Evolutionary conservation across 2,113 vertebrate species (phyloP).

Genomic region (Cyprinus carpio): DNA sequence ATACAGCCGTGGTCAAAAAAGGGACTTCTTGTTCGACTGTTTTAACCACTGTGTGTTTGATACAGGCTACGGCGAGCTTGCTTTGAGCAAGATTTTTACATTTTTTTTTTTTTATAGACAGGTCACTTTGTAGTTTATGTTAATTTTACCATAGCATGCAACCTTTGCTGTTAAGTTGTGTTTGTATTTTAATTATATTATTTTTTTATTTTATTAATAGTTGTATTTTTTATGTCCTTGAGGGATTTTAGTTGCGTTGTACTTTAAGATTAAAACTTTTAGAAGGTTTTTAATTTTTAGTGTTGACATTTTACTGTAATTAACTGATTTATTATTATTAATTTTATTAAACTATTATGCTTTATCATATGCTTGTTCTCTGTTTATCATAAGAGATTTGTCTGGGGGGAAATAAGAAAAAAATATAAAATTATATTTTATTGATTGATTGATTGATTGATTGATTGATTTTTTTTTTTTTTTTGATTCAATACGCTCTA

Average conservation of each 20-base stretch:
- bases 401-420: too few relatives aligned
- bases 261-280: not conserved
- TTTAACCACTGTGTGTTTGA: conserved; percentile 67
- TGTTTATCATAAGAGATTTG: not conserved
- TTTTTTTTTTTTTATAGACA: not conserved
- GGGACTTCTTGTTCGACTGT: conserved; percentile 69
- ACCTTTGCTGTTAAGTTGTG: not conserved
- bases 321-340: not conserved
- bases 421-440: not conserved
- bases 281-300: not conserved
- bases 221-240: too few relatives aligned
- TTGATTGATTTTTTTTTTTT: too few relatives aligned
- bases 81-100: conserved; percentile 38
- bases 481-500: not conserved
- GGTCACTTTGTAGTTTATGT: conserved; percentile 19
- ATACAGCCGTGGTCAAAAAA: conserved; percentile 75
- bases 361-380: not conserved
- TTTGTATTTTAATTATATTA: not conserved
- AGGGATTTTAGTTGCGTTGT: not conserved
- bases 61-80: conserved; percentile 31
- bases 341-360: not conserved
- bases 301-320: not conserved
- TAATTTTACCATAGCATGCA: not conserved
- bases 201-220: too few relatives aligned
- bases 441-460: not conserved